Base-by-base conservation (phyloP, 1,140 invertebrate species). In the Cydia splendana region DNA sequence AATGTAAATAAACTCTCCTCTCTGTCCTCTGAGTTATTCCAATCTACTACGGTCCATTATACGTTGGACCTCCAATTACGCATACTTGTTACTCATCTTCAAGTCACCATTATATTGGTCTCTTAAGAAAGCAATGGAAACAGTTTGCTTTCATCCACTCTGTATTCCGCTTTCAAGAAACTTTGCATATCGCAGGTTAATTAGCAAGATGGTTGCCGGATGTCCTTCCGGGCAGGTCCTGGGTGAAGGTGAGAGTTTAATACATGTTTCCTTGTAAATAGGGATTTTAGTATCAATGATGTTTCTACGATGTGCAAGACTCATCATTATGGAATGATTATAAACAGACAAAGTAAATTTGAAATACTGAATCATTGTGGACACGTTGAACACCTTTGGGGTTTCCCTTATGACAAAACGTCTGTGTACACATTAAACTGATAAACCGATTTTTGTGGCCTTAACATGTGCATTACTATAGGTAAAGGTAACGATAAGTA, bases 111-210 rank as follows among this genome's bases (percentile, higher is more conserved):
- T 62, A 62, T n/a, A 62, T 6, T 62, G 57, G 57, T 24, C 9
- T 24, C 20, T 57, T 57, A 20, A 12, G 38, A 10, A 42, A 20
- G 10, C 20, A 10, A 62, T 24, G 9, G 18, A 6, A 62, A 62
- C 20, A 62, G 10, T 62, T 42, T 42, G n/a, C 34, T 71, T 71
- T 71, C 67, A n/a, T 71, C 34, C 34, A 38, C 9, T 71, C 34
- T 45, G 67, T 38, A 71, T 71, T 38, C 67, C 6, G 67, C 67
- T 71, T 71, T 71, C 67, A 42, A 34, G 13, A 28, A 1, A 30
- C n/a, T 71, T 38, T 18, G 67, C 67, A 71, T 71, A 71, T 71
- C n/a, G 7, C n/a, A 62, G 18, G 57, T 62, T 62, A 62, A 62
- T 62, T 62, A 62, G 57, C 2, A 24, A 78, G 80, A 74, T 62